Conservation (phyloP, 2,888 invertebrate genomes). For the Lumbricus terrestris region DNA sequence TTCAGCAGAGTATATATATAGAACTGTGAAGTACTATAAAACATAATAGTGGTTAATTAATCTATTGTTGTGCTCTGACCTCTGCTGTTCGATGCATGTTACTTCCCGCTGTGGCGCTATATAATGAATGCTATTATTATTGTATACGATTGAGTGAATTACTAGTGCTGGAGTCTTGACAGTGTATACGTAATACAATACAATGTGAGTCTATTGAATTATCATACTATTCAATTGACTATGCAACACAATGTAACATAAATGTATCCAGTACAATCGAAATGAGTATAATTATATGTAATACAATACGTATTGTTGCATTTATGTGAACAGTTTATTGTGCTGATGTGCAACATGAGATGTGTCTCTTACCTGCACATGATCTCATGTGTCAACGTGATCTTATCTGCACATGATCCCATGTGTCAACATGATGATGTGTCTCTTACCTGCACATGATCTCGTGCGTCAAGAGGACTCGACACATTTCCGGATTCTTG, state of each 20-base stretch:
- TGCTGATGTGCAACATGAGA: slow-evolving; percentile 87
- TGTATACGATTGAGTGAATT: too few relatives aligned
- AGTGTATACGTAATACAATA: neutral
- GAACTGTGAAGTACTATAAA: neutral
- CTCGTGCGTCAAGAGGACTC: slow-evolving; percentile 96
- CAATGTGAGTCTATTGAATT: neutral
- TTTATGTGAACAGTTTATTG: too few relatives aligned
- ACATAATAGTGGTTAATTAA: neutral
- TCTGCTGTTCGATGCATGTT: too few relatives aligned
- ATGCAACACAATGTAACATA: neutral
- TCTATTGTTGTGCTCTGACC: too few relatives aligned
- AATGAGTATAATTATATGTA: neutral
- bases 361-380: slow-evolving; percentile 88
- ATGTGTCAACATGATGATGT: slow-evolving; percentile 94
- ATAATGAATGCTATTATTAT: neutral
- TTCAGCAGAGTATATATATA: too few relatives aligned
- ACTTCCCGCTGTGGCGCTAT: neutral
- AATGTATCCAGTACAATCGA: neutral
- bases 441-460: slow-evolving; percentile 94
- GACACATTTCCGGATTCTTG: slow-evolving; percentile 99
- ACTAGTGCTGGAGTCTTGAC: too few relatives aligned
- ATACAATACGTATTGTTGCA: too few relatives aligned
- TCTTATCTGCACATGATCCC: slow-evolving; percentile 99
- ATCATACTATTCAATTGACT: too few relatives aligned
- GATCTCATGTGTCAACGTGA: slow-evolving; percentile 94